phyloP scores from a whole-genome alignment of 30 jellyfish, hydroid and myxozoan genomes.

The Hydractinia symbiolongicarpus region DNA sequence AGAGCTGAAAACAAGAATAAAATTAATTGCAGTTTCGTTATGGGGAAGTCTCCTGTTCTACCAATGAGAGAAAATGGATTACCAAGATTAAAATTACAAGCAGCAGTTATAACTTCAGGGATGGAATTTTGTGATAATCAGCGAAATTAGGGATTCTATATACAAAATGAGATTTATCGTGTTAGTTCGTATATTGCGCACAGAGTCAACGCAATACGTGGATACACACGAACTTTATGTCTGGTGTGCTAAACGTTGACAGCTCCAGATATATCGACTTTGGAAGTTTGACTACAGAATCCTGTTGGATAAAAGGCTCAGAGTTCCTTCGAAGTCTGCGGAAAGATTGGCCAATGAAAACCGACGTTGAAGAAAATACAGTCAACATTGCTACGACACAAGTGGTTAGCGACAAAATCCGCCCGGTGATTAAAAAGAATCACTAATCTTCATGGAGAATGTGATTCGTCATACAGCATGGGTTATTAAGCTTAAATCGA shows the following conservation, averaged over 20 bases:
- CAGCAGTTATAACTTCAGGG: not conserved
- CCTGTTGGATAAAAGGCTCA: too few relatives aligned
- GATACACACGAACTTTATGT: slow-evolving; percentile 11
- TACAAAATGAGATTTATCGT: not conserved
- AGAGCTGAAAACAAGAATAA: not conserved
- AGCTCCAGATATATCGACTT: not conserved
- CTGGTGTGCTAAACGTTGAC: slow-evolving; percentile 1
- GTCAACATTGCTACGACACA: too few relatives aligned
- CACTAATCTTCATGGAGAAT: slow-evolving; percentile 8
- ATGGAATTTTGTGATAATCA: not conserved
- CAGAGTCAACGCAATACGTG: slow-evolving; percentile 21
- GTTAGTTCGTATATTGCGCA: not conserved
- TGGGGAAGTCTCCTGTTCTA: not conserved
- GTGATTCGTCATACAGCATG: slow-evolving; percentile 38
- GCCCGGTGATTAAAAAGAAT: too few relatives aligned
- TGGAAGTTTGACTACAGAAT: too few relatives aligned
- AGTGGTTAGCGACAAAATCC: too few relatives aligned
- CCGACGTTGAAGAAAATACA: too few relatives aligned
- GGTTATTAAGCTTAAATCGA: slow-evolving; percentile 22
- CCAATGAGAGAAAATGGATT: not conserved
- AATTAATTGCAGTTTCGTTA: not conserved
- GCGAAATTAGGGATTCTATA: not conserved
- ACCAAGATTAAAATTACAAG: not conserved
- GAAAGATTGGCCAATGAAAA: too few relatives aligned
- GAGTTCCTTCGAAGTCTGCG: too few relatives aligned